A percentile compares a stretch with the other conserved stretches of the same genome.
Conservation (phyloP, 2,888 invertebrate species). For the Autographa gamma region DNA sequence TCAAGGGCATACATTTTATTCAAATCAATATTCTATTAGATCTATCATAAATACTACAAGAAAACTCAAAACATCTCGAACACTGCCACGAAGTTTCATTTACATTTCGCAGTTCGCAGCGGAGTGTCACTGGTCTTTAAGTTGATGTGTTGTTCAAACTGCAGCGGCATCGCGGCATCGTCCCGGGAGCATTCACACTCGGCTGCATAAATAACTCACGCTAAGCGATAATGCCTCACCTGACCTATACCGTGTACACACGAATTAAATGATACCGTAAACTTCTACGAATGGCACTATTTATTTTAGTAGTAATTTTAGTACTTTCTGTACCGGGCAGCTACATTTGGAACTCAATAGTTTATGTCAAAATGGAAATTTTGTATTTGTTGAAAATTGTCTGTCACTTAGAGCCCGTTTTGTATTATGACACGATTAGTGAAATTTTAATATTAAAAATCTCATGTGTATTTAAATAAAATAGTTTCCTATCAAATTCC, state of each 20-base stretch:
- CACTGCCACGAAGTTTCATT: not conserved
- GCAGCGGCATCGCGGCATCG: not conserved
- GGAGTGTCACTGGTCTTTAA: not conserved
- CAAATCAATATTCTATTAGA: too few species aligned
- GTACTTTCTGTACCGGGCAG: not conserved
- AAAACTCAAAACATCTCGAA: too few species aligned
- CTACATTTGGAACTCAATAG: too few species aligned
- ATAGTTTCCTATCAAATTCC: too few species aligned
- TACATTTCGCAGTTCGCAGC: not conserved
- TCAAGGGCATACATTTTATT: too few species aligned
- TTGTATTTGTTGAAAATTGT: too few species aligned
- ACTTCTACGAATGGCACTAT: not conserved
- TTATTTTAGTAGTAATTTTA: not conserved
- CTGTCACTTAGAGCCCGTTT: too few species aligned
- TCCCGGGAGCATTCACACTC: not conserved
- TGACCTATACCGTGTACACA: not conserved
- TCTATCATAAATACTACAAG: too few species aligned
- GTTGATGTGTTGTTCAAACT: slow-evolving; percentile 3
- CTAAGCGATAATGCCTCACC: not conserved
- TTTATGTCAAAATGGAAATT: too few species aligned
- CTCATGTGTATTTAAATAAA: too few species aligned
- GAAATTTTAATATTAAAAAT: too few species aligned
- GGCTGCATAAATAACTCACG: slow-evolving; percentile 2
- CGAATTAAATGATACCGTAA: not conserved
- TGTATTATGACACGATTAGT: too few species aligned